Conservation (phyloP, 2,888 invertebrate species). For the Acrobeloides nanus region DNA sequence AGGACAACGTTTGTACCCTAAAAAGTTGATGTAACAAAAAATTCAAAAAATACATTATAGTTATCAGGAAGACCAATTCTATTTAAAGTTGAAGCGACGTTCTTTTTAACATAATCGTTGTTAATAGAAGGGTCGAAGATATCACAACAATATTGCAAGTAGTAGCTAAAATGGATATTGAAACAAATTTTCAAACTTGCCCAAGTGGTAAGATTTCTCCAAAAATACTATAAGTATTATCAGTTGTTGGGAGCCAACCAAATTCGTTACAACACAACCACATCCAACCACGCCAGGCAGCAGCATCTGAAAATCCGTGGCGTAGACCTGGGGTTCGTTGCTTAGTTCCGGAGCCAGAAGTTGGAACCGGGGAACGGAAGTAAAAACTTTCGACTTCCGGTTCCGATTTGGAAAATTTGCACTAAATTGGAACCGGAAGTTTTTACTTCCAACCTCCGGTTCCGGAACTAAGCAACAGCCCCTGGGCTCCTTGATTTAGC, state of each 20-base stretch:
- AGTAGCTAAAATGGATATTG: constrained; percentile 11
- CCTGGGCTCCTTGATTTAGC: no score
- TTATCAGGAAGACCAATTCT: constrained; percentile 11
- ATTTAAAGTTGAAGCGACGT: no score
- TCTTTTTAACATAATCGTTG: constrained; percentile 12
- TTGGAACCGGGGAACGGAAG: no score
- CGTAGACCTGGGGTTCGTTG: no score
- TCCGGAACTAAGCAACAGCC: no score
- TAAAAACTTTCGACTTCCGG: no score
- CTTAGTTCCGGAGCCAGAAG: no score
- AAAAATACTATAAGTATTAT: constrained; percentile 7
- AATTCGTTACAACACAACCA: constrained; percentile 16
- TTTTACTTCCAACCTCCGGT: no score
- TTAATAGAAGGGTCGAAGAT: constrained; percentile 13
- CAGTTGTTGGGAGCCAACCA: constrained; percentile 17
- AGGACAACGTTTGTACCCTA: constrained; percentile 35
- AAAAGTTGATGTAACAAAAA: constrained; percentile 1
- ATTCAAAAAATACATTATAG: constrained; percentile 6
- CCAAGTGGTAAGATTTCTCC: constrained; percentile 1
- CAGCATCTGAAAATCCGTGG: constrained; percentile 4
- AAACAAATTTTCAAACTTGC: neutral
- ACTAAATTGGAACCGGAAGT: no score
- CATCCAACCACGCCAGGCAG: constrained; percentile 21
- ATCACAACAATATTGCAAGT: constrained; percentile 15
- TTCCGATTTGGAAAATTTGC: no score